Evolutionary conservation across 53 echinoderm and acorn worm species (phyloP), one percentile per base, ranked within the genome.

Genomic region (Mesocentrotus franciscanus): DNA sequence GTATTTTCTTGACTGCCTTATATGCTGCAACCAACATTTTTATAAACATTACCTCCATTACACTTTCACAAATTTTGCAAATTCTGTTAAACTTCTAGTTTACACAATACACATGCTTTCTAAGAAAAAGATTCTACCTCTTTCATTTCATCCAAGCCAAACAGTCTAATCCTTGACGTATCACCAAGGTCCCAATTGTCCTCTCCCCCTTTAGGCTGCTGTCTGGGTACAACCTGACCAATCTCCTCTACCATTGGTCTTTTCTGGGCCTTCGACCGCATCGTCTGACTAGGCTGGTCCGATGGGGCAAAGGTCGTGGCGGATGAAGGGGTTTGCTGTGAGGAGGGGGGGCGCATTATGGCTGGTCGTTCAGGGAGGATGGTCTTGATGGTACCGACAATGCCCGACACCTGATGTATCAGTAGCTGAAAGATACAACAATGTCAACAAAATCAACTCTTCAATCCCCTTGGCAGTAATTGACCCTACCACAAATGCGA

Each of bases 381-480:
- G 24, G 96, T 97, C 85, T 96, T 97, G 59, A 97, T 60, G 27
- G 96, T 95, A 74, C 96, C 96, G 8, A 97, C 95, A 18, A 97
- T 32, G 61, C 97, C 97, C 1, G 96, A 85, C 36, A 97, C 94
- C 36, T 95, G 81, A 72, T 91, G 49, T 14, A 85, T 90, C 61
- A 97, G 81, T 15, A 97, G 93, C 97, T 97, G 95, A 36, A 39
- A 22, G 58, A 34, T 34, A 35, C 13, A 12, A 34, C 7, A n/a
- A n/a, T n/a, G n/a, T 12, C 34, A 74, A 30, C 14, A 7, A 12
- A 29, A 1, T 29, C 12, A 68, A 68, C 24, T 68, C 68, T 68
- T 16, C n/a, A 39, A 39, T 49, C 49, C 49, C 39, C 39, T 39
- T 39, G 3, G 1, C 39, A 39, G 39, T n/a, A n/a, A n/a, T n/a